Evolutionary conservation across 1,140 invertebrate species (phyloP).

Genomic region (Theocolax elegans): DNA sequence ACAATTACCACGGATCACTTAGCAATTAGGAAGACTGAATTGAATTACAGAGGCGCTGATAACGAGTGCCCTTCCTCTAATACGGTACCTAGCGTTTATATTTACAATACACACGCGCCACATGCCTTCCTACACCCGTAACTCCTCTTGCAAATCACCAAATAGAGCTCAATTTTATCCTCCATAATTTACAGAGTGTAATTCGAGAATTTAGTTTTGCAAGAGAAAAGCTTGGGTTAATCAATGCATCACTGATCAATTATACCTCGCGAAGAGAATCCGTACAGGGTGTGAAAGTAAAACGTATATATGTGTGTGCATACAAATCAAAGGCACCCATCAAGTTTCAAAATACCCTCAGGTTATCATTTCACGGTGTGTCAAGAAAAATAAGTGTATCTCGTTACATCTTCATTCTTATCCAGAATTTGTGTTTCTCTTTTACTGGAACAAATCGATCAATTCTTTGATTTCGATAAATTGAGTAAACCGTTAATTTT

Average conservation of each 20-base stretch:
- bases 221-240: conserved; percentile 47
- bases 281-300: too few relatives aligned
- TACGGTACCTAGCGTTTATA: conserved; percentile 5
- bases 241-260: conserved; percentile 62
- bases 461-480: too few relatives aligned
- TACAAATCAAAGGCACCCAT: too few relatives aligned
- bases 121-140: neutral
- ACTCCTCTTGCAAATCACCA: conserved; percentile 54
- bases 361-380: too few relatives aligned
- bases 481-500: conserved; percentile 9
- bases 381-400: conserved; percentile 8
- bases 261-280: conserved; percentile 43
- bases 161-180: conserved; percentile 59
- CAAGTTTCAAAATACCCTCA: too few relatives aligned
- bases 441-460: too few relatives aligned
- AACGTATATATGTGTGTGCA: too few relatives aligned
- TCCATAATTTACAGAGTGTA: conserved; percentile 58
- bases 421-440: neutral
- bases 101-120: neutral
- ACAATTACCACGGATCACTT: neutral
- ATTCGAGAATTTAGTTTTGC: conserved; percentile 55
- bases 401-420: neutral
- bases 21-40: conserved; percentile 7
- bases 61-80: conserved; percentile 21
- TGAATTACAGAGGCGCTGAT: conserved; percentile 24